Evolutionary conservation across 2,888 invertebrate species (phyloP), one percentile per base, ranked within the genome.

Genomic region (Synergus itoensis): DNA sequence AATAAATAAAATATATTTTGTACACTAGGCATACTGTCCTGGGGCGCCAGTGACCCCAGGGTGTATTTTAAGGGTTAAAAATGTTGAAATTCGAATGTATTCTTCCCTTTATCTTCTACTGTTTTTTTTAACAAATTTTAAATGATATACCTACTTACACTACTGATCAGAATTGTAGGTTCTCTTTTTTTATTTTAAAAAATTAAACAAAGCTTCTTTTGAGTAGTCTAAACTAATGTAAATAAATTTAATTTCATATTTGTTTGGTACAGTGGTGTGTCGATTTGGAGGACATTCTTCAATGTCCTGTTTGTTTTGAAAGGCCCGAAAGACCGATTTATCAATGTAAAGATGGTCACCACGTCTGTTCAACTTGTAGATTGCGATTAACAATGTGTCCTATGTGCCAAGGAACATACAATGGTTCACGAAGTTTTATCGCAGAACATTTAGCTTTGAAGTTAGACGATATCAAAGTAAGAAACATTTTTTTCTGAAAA

Each of bases 231-330:
- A 18, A 57, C 18, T 18, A n/a, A 9, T 18, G 18, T 18, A 36
- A 36, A 4, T 18, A n/a, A 53, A 8, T 18, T n/a, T 57, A 57
- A 57, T 57, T 57, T 57, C 18, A 12, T 21, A 28, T 28, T 65
- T 43, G 5, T 77, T 57, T 62, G 16, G 16, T 21, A 36, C 12
- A 78, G 78, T 83, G 82, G 82, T 82, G 77, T 18, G 82, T 84
- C 4, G 85, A 86, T 63, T 48, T 94, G 77, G 94, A 94, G 85
- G 94, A 94, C 79, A 85, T 94, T 76, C 88, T 94, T 5, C 93
- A 94, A 89, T 94, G 94, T 87, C 94, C 94, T 36, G 93, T 94
- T n/a, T 94, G 94, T 88, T 93, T 93, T 85, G 94, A 94, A 84
- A 92, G 93, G 78, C 93, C 94, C 14, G 83, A 91, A 0, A 93